phyloP scores from a whole-genome alignment of 2,113 vertebrate genomes.

The Condylura cristata region DNA sequence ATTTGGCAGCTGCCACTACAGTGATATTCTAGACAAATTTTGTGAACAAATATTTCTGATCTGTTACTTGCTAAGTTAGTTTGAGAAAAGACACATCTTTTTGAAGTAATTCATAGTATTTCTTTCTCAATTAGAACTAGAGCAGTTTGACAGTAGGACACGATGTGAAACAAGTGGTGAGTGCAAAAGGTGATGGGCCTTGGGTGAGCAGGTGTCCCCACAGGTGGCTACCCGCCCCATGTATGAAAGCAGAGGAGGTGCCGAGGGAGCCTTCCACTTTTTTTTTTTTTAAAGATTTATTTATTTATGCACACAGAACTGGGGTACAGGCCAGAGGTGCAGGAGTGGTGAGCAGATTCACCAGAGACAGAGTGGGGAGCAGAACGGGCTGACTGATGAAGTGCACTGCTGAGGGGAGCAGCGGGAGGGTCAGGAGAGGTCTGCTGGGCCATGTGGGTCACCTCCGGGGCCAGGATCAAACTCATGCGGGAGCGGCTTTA shows the following conservation, averaged over 20 bases:
- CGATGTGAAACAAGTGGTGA: not conserved
- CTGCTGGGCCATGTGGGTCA: no score
- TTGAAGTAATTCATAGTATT: not conserved
- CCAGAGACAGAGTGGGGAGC: no score
- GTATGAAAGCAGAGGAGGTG: accelerated
- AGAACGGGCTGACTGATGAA: no score
- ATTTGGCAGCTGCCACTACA: not conserved
- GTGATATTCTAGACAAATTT: not conserved
- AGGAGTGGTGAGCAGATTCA: no score
- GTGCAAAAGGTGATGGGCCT: no score
- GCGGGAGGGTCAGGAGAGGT: no score
- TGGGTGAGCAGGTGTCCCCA: accelerated
- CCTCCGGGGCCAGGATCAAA: no score
- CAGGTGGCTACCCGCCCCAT: accelerated
- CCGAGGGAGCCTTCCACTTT: not conserved
- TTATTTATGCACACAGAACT: no score
- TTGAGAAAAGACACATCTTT: not conserved
- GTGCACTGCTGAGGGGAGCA: no score
- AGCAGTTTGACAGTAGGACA: accelerated
- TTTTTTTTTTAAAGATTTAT: no score
- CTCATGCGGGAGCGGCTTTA: no score
- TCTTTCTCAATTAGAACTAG: not conserved
- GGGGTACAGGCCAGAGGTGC: no score
- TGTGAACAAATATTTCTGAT: not conserved
- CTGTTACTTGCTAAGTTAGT: not conserved